phyloP scores from a whole-genome alignment of 1,140 invertebrate species.

The Plodia interpunctella region DNA sequence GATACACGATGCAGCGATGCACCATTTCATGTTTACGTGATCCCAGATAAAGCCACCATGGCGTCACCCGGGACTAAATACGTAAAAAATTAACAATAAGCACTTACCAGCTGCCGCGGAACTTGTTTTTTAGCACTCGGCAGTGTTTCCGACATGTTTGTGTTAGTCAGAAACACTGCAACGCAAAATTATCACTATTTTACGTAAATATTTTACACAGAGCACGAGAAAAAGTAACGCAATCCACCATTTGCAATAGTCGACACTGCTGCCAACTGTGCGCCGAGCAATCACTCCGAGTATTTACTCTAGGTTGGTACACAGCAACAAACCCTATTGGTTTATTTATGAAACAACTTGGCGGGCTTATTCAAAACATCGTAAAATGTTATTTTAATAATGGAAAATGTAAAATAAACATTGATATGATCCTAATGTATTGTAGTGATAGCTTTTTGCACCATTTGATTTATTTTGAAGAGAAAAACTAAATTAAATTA shows the following conservation, averaged over 20 bases:
- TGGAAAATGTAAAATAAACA: not conserved
- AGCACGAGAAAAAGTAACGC: constrained; percentile 76
- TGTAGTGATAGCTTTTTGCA: too few relatives aligned
- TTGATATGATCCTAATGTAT: not conserved
- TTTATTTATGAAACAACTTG: constrained; percentile 48
- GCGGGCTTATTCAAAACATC: constrained; percentile 58
- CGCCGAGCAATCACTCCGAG: constrained; percentile 57
- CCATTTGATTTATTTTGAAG: too few relatives aligned
- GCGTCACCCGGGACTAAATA: constrained; percentile 77
- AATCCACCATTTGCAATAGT: constrained; percentile 76
- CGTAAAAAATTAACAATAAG: constrained; percentile 71
- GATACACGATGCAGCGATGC: constrained; percentile 75
- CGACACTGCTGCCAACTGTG: constrained; percentile 71
- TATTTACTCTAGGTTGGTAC: constrained; percentile 57
- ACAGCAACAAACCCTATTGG: constrained; percentile 48
- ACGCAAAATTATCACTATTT: constrained; percentile 74
- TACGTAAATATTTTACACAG: constrained; percentile 77
- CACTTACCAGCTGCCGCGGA: constrained; percentile 74
- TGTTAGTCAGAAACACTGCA: constrained; percentile 70
- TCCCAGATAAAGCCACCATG: constrained; percentile 78
- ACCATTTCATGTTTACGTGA: constrained; percentile 78
- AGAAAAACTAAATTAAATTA: too few relatives aligned
- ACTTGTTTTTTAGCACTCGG: constrained; percentile 75
- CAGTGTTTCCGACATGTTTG: constrained; percentile 77
- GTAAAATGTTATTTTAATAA: constrained; percentile 17